Evolutionary conservation across 2,888 invertebrate species (phyloP), one percentile per base, ranked within the genome.

Genomic region (Aplocera efformata): DNA sequence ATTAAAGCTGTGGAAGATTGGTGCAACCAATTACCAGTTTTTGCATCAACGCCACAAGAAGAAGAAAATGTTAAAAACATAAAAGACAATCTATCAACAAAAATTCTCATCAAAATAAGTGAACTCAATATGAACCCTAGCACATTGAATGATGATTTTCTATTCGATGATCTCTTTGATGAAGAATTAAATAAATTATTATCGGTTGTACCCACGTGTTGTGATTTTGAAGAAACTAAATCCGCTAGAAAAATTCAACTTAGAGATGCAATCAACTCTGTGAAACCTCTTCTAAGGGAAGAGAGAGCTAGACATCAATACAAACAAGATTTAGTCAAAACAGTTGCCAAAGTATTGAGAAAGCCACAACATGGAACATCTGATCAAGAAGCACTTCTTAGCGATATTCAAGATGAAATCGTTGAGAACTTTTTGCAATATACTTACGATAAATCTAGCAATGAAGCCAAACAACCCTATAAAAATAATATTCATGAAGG

Each of bases 41-140:
- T 49, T 11, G 50, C 48, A 3, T 46, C 48, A 6, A 58, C 57
- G 11, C 30, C 52, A 20, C 43, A 60, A 41, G 68, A 69, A 17
- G 34, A 42, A 48, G 48, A 50, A 23, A 51, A 48, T 8, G 45
- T 41, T 1, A 56, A 58, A 41, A 39, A 39, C 1, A 48, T 70
- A 3, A 70, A 54, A 58, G 68, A 72, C 13, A 56, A 67, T 10
- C 29, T 76, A 30, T 54, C 53, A 5, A 67, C 65, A 6, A 72
- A 66, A 66, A 65, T 81, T n/a, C 56, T 77, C 1, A 67, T 68
- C 10, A 74, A 74, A 60, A 61, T 80, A 17, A 71, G 64, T 37
- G 74, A 79, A 58, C 49, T 81, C 0, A 74, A 79, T 35, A 56
- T 62, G 48, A 60, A 72, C 44, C 51, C 70, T 1, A 55, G 61